phyloP scores from a whole-genome alignment of 1,140 invertebrate species.

The Coptotermes formosanus region DNA sequence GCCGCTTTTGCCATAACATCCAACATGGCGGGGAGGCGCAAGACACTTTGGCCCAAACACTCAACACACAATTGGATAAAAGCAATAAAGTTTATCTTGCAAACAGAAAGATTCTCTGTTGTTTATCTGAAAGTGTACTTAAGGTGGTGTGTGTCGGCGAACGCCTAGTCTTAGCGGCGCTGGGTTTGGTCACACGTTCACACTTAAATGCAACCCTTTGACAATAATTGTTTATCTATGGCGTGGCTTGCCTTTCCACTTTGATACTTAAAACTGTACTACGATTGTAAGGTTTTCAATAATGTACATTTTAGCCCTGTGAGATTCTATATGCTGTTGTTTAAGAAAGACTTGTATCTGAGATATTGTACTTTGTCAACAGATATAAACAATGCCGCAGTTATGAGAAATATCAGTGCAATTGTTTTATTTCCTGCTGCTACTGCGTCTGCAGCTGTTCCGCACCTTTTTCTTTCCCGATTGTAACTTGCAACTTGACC shows the following conservation, averaged over 20 bases:
- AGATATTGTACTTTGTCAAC: not conserved
- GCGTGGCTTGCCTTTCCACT: not conserved
- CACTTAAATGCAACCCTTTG: not conserved
- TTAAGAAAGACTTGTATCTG: not conserved
- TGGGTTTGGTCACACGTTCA: not conserved
- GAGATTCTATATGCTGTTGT: not conserved
- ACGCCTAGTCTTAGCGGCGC: not conserved
- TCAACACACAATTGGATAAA: too few relatives aligned
- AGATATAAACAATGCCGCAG: not conserved
- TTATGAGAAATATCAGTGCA: not conserved
- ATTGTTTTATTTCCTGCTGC: too few relatives aligned
- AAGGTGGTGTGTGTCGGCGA: not conserved
- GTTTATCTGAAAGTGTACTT: conserved; percentile 1
- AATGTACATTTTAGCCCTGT: not conserved
- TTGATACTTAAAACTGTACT: not conserved
- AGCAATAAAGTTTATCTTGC: not conserved
- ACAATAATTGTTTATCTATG: not conserved
- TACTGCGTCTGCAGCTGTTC: too few relatives aligned
- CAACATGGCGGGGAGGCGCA: too few relatives aligned
- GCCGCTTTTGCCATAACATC: too few relatives aligned
- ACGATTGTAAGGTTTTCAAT: not conserved
- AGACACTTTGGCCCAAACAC: too few relatives aligned
- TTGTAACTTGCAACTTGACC: too few relatives aligned
- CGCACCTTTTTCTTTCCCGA: too few relatives aligned
- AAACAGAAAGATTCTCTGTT: not conserved